A percentile compares a stretch with the other conserved stretches of the same genome.
Evolutionary conservation across 2,797 vertebrate genomes (phyloP).

Genomic region (Anabacerthia variegaticeps): DNA sequence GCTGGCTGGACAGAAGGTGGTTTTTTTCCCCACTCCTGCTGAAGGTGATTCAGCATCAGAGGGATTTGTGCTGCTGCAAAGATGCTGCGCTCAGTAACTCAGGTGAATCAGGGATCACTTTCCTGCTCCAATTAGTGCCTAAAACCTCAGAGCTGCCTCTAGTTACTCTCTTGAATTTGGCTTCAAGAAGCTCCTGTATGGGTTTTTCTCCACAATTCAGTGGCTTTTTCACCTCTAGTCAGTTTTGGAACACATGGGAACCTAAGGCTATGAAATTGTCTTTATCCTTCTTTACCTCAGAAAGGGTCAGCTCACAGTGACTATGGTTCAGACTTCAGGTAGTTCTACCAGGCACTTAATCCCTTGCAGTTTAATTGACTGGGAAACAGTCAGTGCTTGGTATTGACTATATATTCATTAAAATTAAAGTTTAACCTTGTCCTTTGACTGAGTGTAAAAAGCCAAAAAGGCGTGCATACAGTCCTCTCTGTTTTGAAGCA

Average conservation of each 20-base stretch:
- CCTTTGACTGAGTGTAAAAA: background rate
- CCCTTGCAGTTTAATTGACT: background rate
- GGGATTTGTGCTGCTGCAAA: background rate
- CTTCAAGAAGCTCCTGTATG: background rate
- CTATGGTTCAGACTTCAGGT: background rate
- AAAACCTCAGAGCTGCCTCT: background rate
- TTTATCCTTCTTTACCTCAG: background rate
- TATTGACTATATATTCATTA: background rate
- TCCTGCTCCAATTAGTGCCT: background rate
- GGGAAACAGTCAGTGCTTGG: background rate
- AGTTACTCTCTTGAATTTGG: background rate
- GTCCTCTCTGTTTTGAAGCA: background rate
- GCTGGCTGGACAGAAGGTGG: background rate
- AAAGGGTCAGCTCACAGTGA: background rate
- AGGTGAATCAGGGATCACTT: background rate
- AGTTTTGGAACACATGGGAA: background rate
- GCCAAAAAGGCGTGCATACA: background rate
- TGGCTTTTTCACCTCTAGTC: background rate
- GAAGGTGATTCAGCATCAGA: conserved; percentile 1
- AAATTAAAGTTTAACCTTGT: background rate
- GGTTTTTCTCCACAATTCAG: background rate
- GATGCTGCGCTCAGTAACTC: background rate
- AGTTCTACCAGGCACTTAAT: background rate
- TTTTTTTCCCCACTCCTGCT: background rate
- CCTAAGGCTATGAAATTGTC: background rate